Percentiles rank a stretch among this genome's conserved stretches.
phyloP scores from a whole-genome alignment of 1,140 invertebrate genomes.

The Bombus turneri region DNA sequence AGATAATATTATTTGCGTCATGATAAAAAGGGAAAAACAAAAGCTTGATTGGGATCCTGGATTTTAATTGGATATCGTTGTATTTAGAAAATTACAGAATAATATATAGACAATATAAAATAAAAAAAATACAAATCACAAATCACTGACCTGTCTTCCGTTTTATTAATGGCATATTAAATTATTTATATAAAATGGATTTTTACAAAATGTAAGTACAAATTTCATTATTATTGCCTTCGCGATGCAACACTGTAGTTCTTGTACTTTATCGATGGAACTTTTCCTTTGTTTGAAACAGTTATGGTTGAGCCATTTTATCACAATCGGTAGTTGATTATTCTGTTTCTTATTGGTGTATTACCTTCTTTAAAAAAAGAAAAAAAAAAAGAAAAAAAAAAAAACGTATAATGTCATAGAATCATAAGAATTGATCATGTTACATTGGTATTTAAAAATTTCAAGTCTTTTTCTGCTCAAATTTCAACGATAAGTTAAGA shows the following conservation, averaged over 20 bases:
- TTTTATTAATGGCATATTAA: constrained; percentile 24
- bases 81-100: constrained; percentile 14
- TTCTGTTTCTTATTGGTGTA: not conserved
- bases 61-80: constrained; percentile 83
- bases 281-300: not conserved
- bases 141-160: constrained; percentile 1
- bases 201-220: constrained; percentile 56
- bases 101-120: constrained; percentile 28
- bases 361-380: not conserved
- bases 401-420: not conserved
- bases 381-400: not conserved
- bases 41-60: constrained; percentile 92
- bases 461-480: not conserved
- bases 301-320: not conserved
- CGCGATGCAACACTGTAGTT: not conserved
- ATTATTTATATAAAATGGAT: constrained; percentile 36
- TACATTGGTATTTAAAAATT: constrained; percentile 12
- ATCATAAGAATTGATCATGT: not conserved
- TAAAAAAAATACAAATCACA: constrained; percentile 11
- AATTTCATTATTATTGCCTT: constrained; percentile 47
- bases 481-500: not conserved
- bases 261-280: not conserved
- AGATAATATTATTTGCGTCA: constrained; percentile 91
- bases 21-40: constrained; percentile 85
- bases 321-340: not conserved